Percentiles rank a stretch among this genome's conserved stretches.
These are phyloP conservation scores for Pyrocoelia pectoralis DNA, from an alignment of 2,888 invertebrate species.

Conservation along the genomic window DNA sequence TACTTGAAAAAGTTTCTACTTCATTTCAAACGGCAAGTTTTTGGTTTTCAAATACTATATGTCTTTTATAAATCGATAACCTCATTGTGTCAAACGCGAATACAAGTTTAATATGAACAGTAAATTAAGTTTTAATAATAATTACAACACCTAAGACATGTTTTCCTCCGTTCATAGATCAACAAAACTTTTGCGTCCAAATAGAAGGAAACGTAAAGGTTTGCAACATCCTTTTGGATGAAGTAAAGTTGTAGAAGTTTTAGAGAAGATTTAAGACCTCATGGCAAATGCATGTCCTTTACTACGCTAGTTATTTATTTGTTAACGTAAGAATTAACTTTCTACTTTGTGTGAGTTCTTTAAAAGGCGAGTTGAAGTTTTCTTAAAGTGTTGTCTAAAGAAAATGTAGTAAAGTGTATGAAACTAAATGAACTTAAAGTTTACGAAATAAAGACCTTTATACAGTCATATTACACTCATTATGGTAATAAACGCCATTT, in stretches of 20 bases:
- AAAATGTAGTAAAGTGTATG: no score
- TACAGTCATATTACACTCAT: no score
- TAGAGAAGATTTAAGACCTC: not conserved
- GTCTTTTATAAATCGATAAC: not conserved
- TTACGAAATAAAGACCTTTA: no score
- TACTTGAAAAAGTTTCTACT: no score
- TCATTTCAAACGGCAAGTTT: not conserved
- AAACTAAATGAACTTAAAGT: no score
- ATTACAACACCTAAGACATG: no score
- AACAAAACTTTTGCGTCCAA: not conserved
- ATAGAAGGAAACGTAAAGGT: not conserved
- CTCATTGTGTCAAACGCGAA: no score
- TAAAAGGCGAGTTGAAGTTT: not conserved
- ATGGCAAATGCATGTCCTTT: not conserved
- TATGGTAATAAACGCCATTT: no score
- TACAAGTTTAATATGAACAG: no score
- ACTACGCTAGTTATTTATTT: not conserved
- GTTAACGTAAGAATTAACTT: not conserved
- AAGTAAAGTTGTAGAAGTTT: conserved; percentile 1
- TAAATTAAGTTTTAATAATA: no score
- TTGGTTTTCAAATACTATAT: not conserved
- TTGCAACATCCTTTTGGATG: not conserved
- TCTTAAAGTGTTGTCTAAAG: not conserved
- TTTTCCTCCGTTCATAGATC: no score
- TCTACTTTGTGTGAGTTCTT: not conserved